phyloP scores from a whole-genome alignment of 2,113 vertebrate genomes.

The Chaetodon trifascialis region DNA sequence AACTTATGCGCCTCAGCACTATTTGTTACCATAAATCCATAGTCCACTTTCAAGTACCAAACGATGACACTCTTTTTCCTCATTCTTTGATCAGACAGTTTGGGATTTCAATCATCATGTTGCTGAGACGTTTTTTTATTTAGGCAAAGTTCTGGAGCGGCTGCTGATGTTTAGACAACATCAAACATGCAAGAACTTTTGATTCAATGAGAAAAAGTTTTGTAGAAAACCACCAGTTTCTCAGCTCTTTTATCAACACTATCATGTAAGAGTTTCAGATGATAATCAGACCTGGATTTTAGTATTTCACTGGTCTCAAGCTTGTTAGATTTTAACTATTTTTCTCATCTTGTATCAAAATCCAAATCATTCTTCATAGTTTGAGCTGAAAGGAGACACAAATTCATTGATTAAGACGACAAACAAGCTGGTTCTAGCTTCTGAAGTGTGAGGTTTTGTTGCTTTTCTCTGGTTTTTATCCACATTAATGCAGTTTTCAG shows the following conservation, averaged over 20 bases:
- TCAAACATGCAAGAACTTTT: background rate
- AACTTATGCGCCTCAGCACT: background rate
- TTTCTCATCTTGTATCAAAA: too few species aligned
- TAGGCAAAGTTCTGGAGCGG: background rate
- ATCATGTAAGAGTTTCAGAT: background rate
- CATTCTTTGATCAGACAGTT: background rate
- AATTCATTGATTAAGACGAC: too few species aligned
- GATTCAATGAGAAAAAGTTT: background rate
- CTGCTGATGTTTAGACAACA: background rate
- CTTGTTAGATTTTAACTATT: background rate
- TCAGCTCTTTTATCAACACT: too few species aligned
- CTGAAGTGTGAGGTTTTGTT: background rate
- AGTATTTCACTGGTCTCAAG: background rate
- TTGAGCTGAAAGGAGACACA: too few species aligned
- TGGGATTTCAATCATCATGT: background rate
- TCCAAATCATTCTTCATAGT: too few species aligned
- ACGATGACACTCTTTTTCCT: background rate
- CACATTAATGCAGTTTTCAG: background rate
- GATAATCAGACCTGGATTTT: background rate
- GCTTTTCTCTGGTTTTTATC: background rate
- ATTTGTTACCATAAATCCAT: too few species aligned
- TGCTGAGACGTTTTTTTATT: background rate
- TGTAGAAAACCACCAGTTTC: too few species aligned
- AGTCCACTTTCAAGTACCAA: background rate
- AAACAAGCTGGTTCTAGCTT: background rate